These are phyloP conservation scores for Leptinotarsa haldemani DNA, from an alignment of 2,888 invertebrate species.

Conservation along the genomic window DNA sequence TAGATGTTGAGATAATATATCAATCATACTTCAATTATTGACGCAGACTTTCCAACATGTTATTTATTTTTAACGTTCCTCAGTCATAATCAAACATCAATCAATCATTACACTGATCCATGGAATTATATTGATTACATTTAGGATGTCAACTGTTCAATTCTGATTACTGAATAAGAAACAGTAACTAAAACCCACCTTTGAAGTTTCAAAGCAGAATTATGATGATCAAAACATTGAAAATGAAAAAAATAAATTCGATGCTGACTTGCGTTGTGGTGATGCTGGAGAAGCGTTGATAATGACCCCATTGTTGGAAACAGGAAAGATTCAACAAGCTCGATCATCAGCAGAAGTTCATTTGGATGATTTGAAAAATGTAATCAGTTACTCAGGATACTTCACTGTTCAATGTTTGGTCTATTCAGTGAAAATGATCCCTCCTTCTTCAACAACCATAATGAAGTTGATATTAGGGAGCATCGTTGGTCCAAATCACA, in stretches of 20 bases:
- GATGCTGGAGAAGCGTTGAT: conserved; percentile 74
- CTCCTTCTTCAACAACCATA: conserved; percentile 67
- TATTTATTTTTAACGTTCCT: no score
- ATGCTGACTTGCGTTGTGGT: conserved; percentile 43
- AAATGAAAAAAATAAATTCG: conserved; percentile 48
- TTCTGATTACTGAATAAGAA: no score
- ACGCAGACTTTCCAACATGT: no score
- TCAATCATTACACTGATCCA: no score
- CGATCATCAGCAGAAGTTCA: conserved; percentile 67
- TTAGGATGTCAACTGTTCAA: no score
- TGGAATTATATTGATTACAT: no score
- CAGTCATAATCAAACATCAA: no score
- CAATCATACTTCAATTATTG: no score
- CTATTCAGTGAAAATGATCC: conserved; percentile 85
- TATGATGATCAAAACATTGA: neutral
- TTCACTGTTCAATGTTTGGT: conserved; percentile 88
- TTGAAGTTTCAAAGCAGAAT: neutral
- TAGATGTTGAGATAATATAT: no score
- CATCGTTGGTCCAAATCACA: conserved; percentile 85
- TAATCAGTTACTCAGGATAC: conserved; percentile 82
- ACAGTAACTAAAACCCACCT: no score
- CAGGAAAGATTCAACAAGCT: conserved; percentile 77
- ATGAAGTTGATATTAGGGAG: conserved; percentile 70
- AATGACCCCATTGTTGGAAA: conserved; percentile 79
- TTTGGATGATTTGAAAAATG: conserved; percentile 70